Evolutionary conservation across 1,140 invertebrate species (phyloP).

Genomic region (Tetragonula clypearis): DNA sequence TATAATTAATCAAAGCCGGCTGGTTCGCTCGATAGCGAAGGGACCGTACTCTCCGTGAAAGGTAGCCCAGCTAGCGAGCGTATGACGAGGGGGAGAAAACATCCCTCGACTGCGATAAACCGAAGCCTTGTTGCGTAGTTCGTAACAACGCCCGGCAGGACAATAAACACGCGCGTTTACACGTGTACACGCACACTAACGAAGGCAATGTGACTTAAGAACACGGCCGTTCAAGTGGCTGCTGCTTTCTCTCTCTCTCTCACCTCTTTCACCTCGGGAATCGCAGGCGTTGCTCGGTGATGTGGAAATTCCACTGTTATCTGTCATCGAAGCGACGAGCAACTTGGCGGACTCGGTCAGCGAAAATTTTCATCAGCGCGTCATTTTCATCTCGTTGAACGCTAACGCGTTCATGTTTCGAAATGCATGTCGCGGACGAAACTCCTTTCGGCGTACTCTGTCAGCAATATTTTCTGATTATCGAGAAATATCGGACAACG

Average conservation of each 20-base stretch:
- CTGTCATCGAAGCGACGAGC: neutral
- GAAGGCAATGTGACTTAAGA: slow-evolving; percentile 19
- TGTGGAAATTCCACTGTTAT: too few relatives aligned
- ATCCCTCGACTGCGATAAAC: slow-evolving; percentile 76
- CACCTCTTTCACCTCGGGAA: neutral
- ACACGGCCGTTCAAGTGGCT: neutral
- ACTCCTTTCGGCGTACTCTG: neutral
- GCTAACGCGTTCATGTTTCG: too few relatives aligned
- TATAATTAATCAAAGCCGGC: slow-evolving; percentile 71
- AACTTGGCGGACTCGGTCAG: neutral
- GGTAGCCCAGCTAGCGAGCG: neutral
- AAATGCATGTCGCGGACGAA: neutral
- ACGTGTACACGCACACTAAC: slow-evolving; percentile 43
- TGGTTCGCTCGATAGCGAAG: slow-evolving; percentile 44
- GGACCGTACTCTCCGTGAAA: slow-evolving; percentile 15
- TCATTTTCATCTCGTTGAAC: neutral
- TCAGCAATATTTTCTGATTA: slow-evolving; percentile 20
- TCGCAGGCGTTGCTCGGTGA: too few relatives aligned
- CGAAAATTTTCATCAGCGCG: too few relatives aligned
- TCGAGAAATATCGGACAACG: neutral
- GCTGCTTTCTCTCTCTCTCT: too few relatives aligned
- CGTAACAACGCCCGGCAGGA: slow-evolving; percentile 74
- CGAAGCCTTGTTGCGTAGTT: slow-evolving; percentile 75
- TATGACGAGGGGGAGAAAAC: slow-evolving; percentile 55
- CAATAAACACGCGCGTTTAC: slow-evolving; percentile 72